A percentile compares a stretch with the other conserved stretches of the same genome.
Conservation (phyloP, 2,888 invertebrate species). For the Machimus rusticus region DNA sequence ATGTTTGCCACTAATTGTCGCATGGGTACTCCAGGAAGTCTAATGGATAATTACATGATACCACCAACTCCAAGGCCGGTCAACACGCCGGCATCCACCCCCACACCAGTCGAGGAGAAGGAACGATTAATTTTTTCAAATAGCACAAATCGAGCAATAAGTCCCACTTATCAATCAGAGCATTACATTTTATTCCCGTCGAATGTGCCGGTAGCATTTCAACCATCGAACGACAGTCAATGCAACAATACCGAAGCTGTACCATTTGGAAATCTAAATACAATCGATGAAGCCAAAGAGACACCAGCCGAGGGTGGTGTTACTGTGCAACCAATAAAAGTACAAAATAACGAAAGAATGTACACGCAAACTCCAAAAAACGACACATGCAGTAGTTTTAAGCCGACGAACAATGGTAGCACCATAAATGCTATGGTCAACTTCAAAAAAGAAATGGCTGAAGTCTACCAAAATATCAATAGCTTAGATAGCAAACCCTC, state of each 20-base stretch:
- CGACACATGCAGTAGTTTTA: constrained; percentile 28
- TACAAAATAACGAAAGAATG: constrained; percentile 56
- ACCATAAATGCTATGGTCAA: not conserved
- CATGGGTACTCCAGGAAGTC: constrained; percentile 57
- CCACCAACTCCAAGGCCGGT: constrained; percentile 70
- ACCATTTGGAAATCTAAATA: constrained; percentile 57
- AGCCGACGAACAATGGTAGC: not conserved
- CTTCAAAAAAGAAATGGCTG: constrained; percentile 41
- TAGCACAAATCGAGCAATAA: constrained; percentile 47
- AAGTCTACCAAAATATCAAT: constrained; percentile 39
- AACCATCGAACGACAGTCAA: constrained; percentile 24
- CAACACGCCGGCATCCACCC: constrained; percentile 59
- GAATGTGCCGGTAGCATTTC: constrained; percentile 58
- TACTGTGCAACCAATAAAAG: constrained; percentile 60
- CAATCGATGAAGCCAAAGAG: constrained; percentile 61
- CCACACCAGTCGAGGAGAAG: constrained; percentile 54
- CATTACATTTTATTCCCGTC: constrained; percentile 63
- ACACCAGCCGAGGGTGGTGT: constrained; percentile 53
- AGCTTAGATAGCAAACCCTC: constrained; percentile 1
- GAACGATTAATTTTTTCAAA: constrained; percentile 59
- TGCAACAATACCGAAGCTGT: constrained; percentile 52
- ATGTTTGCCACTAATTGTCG: constrained; percentile 53
- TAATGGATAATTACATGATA: constrained; percentile 69
- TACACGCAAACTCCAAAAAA: not conserved
- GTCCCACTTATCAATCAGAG: constrained; percentile 50